Base-by-base conservation (phyloP, 2,113 vertebrate genomes). In the Grallaria varia region DNA sequence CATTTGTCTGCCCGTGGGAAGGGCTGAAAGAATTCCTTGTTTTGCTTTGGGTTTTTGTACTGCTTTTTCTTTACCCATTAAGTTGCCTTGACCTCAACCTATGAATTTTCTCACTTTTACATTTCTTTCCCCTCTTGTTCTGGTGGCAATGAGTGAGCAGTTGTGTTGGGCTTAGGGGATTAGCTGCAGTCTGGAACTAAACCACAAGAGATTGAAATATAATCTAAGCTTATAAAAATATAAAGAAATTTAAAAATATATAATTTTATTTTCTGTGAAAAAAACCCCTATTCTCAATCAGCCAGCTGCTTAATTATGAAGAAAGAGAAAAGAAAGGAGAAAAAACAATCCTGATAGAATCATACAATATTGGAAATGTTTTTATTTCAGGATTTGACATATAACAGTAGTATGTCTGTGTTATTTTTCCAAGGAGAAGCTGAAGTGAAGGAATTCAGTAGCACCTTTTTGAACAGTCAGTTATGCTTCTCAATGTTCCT, bases 61-160 rank as follows among this genome's bases (percentile, higher is more conserved):
- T 68, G 23, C 44, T 68, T 68, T 68, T 35, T n/a, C 44, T 68
- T 25, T 49, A 27, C 16, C 44, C n/a, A n/a, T 68, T 68, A 47
- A 19, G 18, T 24, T 24, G 33, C 27, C 33, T n/a, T 47, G 19
- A 35, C 27, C 33, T 68, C 44, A 68, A 35, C 33, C 17, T 45
- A 35, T 9, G 12, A 49, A 12, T 49, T 49, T 73, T 63, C 27
- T 63, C 33, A 24, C 12, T 30, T n/a, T 5, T 67, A 20, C 14
- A 4, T 10, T 42, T 63, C 28, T 79, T 13, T 80, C 42, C 5
- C 12, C 2, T 7, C 1, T 60, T 49, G 4, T 31, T 40, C 4
- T 39, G 16, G 5, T 12, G 24, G 6, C 13, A 56, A 49, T 30
- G 24, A 55, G 12, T 4, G 2, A 71, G 8, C 0, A 3, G 7